Evolutionary conservation across 1,140 invertebrate genomes (phyloP), one percentile per base, ranked within the genome.

Genomic region (Bombus picipes): DNA sequence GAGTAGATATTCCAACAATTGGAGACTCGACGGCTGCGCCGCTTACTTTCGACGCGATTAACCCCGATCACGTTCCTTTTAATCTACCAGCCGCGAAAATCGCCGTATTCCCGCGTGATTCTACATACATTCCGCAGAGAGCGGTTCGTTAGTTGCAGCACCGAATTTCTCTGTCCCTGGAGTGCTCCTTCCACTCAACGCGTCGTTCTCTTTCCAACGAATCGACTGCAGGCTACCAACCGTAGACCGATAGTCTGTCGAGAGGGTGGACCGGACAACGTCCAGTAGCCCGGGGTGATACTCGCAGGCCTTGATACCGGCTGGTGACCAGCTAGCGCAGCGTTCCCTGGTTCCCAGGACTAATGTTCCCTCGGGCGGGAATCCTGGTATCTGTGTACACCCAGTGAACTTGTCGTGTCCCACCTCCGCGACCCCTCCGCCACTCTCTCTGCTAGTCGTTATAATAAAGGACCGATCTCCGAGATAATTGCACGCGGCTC

Each of bases 331-430:
- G 80, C 87, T 81, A 90, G 83, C 77, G 71, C 86, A 75, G 70
- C 89, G 88, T 80, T 81, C 83, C 77, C 87, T 81, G 83, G 83
- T 91, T 91, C 85, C 90, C 88, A 89, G 87, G 85, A 91, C 91
- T 91, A 92, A 92, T 92, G 89, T 90, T 90, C 90, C 89, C 89
- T 86, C 81, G 73, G 90, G 91, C 91, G 41, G 77, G 87, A 90
- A 89, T 75, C 73, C 80, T 76, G 70, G 71, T 88, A 90, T 90
- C 89, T 87, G 68, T 83, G 76, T 65, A 43, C 82, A 65, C 78
- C 83, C 80, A 39, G 39, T 88, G 78, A 65, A 85, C 83, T 88
- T 88, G 53, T 83, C 68, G 13, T 74, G 59, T 68, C 47, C 85
- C 71, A 80, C 37, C 70, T 75, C 68, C 59, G 65, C 75, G 25